Evolutionary conservation across 2,888 invertebrate species (phyloP).

Genomic region (Eueremaeus valkanovi): DNA sequence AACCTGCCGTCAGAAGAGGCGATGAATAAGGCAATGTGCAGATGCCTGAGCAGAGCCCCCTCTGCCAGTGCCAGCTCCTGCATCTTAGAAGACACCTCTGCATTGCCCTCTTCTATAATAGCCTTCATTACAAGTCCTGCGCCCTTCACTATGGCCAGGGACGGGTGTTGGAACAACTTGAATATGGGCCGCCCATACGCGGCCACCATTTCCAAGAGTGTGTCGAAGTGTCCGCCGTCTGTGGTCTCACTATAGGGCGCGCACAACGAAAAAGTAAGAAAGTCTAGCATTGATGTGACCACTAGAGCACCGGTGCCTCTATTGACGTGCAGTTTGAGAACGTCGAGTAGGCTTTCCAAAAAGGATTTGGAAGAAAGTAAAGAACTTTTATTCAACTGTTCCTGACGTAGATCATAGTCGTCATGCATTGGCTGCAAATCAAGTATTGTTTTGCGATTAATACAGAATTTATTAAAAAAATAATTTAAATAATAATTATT

Average conservation of each 20-base stretch:
- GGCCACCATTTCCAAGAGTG: conserved; percentile 87
- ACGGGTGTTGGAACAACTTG: conserved; percentile 90
- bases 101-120: conserved; percentile 92
- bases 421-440: conserved; percentile 73
- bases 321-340: conserved; percentile 41
- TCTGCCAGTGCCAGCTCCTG: conserved; percentile 92
- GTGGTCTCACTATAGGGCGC: conserved; percentile 99
- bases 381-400: conserved; percentile 95
- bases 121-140: conserved; percentile 96
- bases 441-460: no score
- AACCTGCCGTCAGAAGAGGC: conserved; percentile 71
- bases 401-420: conserved; percentile 92
- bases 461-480: no score
- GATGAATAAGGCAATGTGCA: conserved; percentile 83
- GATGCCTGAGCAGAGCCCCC: conserved; percentile 88
- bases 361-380: conserved; percentile 85
- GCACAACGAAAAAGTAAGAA: conserved; percentile 94
- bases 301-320: conserved; percentile 86
- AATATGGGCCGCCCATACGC: conserved; percentile 84
- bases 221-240: conserved; percentile 91
- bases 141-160: conserved; percentile 95
- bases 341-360: conserved; percentile 79
- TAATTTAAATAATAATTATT: no score
- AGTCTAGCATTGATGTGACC: conserved; percentile 95
- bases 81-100: conserved; percentile 87